phyloP scores from a whole-genome alignment of 2,113 vertebrate genomes.

The Cettia cetti region DNA sequence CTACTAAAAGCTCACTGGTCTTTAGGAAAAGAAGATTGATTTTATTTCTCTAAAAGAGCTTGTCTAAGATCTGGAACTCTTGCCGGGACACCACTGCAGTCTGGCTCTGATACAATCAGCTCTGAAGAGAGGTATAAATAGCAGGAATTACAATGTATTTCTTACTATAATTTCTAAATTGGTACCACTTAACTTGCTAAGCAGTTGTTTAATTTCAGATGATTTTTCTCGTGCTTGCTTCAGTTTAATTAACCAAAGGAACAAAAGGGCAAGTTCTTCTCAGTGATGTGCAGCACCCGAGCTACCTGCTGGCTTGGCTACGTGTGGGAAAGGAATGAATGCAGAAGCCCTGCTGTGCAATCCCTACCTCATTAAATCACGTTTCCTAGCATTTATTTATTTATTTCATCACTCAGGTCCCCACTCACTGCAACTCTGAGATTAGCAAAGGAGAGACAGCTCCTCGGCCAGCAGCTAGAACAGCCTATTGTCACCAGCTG shows the following conservation, averaged over 20 bases:
- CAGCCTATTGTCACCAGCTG: slow-evolving; percentile 57
- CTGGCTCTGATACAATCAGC: slow-evolving; percentile 52
- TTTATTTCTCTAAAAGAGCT: background rate
- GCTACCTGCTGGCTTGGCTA: background rate
- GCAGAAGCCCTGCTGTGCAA: slow-evolving; percentile 16
- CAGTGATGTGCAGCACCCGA: slow-evolving; percentile 15
- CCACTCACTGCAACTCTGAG: background rate
- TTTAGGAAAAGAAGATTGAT: background rate
- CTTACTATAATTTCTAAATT: slow-evolving; percentile 15
- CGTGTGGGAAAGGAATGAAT: background rate
- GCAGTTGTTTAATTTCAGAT: slow-evolving; percentile 40
- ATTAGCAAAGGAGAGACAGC: background rate
- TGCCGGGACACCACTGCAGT: slow-evolving; percentile 67
- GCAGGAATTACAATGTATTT: slow-evolving; percentile 40
- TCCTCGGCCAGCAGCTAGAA: slow-evolving; percentile 37
- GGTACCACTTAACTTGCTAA: slow-evolving; percentile 17
- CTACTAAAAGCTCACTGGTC: background rate
- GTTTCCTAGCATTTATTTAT: background rate
- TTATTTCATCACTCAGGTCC: slow-evolving; percentile 34
- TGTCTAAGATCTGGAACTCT: slow-evolving; percentile 30
- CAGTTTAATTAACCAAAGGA: slow-evolving; percentile 57
- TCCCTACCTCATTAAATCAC: slow-evolving; percentile 55
- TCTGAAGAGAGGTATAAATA: slow-evolving; percentile 13
- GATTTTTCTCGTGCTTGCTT: background rate
- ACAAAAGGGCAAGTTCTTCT: slow-evolving; percentile 66